Evolutionary conservation across 2,797 vertebrate genomes (phyloP).

Genomic region (Chaenodraco wilsoni): DNA sequence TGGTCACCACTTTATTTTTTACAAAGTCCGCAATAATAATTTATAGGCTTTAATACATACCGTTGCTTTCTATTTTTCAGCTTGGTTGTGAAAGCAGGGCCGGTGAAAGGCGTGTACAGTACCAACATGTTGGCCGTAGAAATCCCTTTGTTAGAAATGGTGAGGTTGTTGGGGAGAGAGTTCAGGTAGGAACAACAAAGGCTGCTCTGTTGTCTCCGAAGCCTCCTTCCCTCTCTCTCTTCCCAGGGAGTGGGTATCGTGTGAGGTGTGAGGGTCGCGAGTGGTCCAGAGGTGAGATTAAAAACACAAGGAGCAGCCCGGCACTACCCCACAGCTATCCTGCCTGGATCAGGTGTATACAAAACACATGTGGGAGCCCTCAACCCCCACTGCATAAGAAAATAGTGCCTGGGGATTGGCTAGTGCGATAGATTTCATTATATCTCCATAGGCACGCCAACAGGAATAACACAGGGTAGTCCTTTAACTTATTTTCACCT

Average conservation of each 20-base stretch:
- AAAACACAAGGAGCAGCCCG: constrained; percentile 65
- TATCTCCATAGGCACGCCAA: constrained; percentile 65
- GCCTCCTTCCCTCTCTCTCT: constrained; percentile 42
- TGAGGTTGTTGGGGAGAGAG: constrained; percentile 22
- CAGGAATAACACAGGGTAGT: constrained; percentile 53
- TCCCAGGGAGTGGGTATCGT: constrained; percentile 54
- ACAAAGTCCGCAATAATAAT: constrained; percentile 85
- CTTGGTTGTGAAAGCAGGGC: constrained; percentile 61
- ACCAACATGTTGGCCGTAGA: constrained; percentile 47
- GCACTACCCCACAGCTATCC: constrained; percentile 67
- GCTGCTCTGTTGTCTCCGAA: constrained; percentile 58
- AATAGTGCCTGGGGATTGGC: constrained; percentile 68
- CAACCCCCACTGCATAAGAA: constrained; percentile 57
- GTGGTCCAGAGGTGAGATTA: constrained; percentile 64
- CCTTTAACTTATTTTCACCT: constrained; percentile 46
- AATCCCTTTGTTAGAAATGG: constrained; percentile 43
- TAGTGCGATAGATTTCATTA: constrained; percentile 68
- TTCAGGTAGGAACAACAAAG: constrained; percentile 58
- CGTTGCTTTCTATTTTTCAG: constrained; percentile 68
- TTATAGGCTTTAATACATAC: constrained; percentile 81
- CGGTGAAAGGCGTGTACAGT: constrained; percentile 64
- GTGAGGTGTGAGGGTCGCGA: constrained; percentile 71
- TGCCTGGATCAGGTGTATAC: constrained; percentile 74
- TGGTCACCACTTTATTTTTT: constrained; percentile 75
- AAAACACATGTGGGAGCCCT: constrained; percentile 75